Evolutionary conservation across 2,113 vertebrate species (phyloP), one percentile per base, ranked within the genome.

Genomic region (Vanacampus margaritifer): DNA sequence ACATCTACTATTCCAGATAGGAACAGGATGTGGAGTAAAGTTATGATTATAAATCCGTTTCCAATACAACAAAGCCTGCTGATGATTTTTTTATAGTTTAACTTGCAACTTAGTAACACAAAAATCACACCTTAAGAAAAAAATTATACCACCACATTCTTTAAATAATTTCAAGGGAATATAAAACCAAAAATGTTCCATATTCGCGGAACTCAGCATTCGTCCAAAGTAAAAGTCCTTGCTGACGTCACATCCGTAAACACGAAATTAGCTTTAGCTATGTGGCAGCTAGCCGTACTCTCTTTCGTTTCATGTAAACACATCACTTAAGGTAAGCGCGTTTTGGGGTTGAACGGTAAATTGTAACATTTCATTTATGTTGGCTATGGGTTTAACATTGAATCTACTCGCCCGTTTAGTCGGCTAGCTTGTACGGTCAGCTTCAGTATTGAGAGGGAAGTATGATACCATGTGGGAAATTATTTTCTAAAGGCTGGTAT

Each of bases 241-340:
- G n/a, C 3, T 24, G n/a, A 12, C 37, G 73, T 78, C 67, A 83
- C 56, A 78, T 88, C 87, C 80, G 80, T 82, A 83, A 86, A 85
- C 50, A 82, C 37, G 53, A 41, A 19, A 9, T 19, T 24, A 23
- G 45, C 45, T 37, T 35, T 65, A 51, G 73, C 17, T n/a, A 60
- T 68, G 67, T 67, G 23, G 26, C 68, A 17, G 14, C 2, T n/a
- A 8, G 12, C 39, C 21, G 60, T 43, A 14, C 14, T 16, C 11
- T 2, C 37, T 23, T 41, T 43, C 39, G 23, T 16, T 21, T n/a
- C 9, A 24, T 39, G 1, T 51, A 19, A 23, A 16, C 35, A n/a
- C 32, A 13, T 50, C 50, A 65, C 5, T 7, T 6, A 28, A n/a
- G 21, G 63, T 65, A 32, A 72, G 81, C 0, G 6, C 21, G 7